Evolutionary conservation across 2,797 vertebrate species (phyloP), one percentile per base, ranked within the genome.

Genomic region (Sparus aurata): DNA sequence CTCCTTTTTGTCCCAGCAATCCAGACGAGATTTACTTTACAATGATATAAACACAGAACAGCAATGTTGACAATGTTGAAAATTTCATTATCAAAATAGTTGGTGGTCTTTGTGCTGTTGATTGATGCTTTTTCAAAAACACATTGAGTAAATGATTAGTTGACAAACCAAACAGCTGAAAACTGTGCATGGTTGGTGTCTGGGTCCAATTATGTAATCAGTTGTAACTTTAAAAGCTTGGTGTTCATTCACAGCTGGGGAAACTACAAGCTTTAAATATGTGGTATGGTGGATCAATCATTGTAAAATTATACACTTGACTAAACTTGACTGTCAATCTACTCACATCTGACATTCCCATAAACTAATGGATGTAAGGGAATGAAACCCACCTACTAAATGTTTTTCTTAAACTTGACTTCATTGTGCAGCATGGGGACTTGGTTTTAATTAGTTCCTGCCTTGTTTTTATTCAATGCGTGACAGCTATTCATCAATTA

Each of bases 401-500:
- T 41, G n/a, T 60, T 58, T 61, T 54, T 43, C 9, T 72, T 22
- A 53, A 23, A 67, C 12, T 46, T 50, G 23, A 2, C 20, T 30
- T 53, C 49, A 5, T n/a, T 27, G 6, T 6, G 20, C 18, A 49
- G 47, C 18, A 34, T 15, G 41, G 63, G 30, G 18, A 54, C 54
- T 63, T 16, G 12, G 41, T 55, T 69, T 57, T 43, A 23, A 54
- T 66, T 46, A 5, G 6, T 34, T 17, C 17, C 0, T 62, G 23
- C 11, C 34, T 5, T 46, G n/a, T 25, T 25, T 7, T 25, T 76
- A 73, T 82, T 75, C 49, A 58, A 71, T 27, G 41, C n/a, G 23
- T n/a, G 34, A 69, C 34, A 53, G 52, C 54, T 61, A 23, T 68
- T 72, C 45, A 73, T 85, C 70, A 70, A 68, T 80, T 67, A 82